Percentiles rank a stretch among this genome's conserved stretches.
phyloP scores from a whole-genome alignment of 2,113 vertebrate species.

The Labeo rohita region DNA sequence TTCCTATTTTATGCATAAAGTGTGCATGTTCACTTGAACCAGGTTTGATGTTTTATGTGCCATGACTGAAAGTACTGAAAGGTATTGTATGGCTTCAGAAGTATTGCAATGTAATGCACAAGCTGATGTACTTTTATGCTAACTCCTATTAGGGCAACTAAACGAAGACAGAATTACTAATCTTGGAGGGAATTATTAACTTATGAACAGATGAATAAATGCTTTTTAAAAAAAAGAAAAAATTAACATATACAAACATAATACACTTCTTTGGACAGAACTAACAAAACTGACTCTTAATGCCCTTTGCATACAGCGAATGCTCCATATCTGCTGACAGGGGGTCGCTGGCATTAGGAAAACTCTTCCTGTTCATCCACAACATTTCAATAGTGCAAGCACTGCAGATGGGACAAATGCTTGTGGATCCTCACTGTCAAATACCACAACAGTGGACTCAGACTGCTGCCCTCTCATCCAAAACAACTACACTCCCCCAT shows the following conservation, averaged over 20 bases:
- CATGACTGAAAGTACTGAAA: background rate
- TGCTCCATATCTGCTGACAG: conserved; percentile 53
- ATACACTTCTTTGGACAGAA: background rate
- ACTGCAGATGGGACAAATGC: conserved; percentile 46
- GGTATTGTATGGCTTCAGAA: background rate
- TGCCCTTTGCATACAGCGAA: background rate
- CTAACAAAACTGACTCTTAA: background rate
- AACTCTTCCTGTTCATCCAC: conserved; percentile 41
- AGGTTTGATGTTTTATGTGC: background rate
- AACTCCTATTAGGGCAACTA: background rate
- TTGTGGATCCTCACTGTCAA: conserved; percentile 28
- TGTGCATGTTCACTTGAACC: background rate
- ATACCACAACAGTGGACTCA: background rate
- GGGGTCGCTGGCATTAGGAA: conserved; percentile 37
- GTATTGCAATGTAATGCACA: background rate
- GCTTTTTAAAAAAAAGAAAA: too few relatives aligned
- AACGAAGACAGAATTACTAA: background rate
- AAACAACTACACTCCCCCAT: background rate
- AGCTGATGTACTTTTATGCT: too few relatives aligned
- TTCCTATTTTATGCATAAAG: background rate
- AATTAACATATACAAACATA: background rate
- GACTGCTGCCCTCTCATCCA: background rate
- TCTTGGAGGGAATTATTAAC: background rate
- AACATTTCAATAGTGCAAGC: conserved; percentile 34
- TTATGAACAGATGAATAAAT: background rate